phyloP scores from a whole-genome alignment of 2,113 vertebrate genomes.

The Ia io region DNA sequence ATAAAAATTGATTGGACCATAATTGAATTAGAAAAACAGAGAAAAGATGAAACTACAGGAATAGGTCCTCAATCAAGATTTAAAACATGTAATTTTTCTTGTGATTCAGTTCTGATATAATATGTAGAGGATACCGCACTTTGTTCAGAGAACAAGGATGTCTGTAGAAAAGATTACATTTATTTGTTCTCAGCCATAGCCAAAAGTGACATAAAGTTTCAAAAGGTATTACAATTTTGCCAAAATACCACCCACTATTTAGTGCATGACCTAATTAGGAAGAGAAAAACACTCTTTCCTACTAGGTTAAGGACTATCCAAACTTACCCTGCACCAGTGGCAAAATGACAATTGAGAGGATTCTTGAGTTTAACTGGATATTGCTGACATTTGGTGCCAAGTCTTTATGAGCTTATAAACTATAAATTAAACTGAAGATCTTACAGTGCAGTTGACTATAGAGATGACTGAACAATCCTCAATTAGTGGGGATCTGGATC shows the following conservation, averaged over 20 bases:
- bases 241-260: neutral
- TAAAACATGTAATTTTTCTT: neutral
- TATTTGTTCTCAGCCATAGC: neutral
- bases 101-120: neutral
- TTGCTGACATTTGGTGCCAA: neutral
- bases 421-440: neutral
- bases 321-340: neutral
- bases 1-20: neutral
- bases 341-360: neutral
- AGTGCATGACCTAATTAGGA: neutral
- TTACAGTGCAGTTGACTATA: neutral
- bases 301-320: neutral
- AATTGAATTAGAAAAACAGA: neutral
- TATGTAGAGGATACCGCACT: neutral
- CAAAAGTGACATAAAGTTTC: neutral
- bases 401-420: neutral
- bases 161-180: neutral
- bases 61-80: neutral
- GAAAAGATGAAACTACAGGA: neutral
- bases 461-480: neutral
- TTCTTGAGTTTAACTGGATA: neutral
- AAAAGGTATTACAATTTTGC: conserved; percentile 17
- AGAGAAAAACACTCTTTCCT: neutral
- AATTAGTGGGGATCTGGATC: neutral
- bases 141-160: conserved; percentile 31